These are phyloP conservation scores for Pristionchus maxplancki DNA, from an alignment of 2,888 invertebrate genomes.

Conservation along the genomic window DNA sequence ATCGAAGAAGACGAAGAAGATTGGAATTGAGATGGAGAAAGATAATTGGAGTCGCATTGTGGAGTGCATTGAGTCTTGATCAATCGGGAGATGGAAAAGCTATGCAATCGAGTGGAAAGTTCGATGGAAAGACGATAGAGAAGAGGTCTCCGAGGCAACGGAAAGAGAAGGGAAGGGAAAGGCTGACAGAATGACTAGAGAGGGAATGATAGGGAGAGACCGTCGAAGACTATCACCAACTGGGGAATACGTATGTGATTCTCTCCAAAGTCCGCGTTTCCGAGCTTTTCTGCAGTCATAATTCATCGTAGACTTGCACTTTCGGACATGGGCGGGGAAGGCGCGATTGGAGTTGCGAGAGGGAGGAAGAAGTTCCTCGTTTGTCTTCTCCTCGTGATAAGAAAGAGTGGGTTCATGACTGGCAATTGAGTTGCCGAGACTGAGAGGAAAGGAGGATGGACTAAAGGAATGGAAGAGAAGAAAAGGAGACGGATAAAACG, in stretches of 20 bases:
- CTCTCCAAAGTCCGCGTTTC: neutral
- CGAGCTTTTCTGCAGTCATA: neutral
- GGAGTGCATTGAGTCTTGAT: neutral
- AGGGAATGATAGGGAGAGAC: constrained; percentile 27
- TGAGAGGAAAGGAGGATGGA: neutral
- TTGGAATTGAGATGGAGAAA: neutral
- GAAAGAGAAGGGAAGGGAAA: constrained; percentile 19
- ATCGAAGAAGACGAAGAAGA: neutral
- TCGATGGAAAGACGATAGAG: neutral
- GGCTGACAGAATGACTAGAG: neutral
- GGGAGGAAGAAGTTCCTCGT: neutral
- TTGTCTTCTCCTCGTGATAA: neutral
- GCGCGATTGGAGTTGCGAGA: neutral
- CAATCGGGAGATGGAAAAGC: neutral
- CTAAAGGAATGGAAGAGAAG: neutral
- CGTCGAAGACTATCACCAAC: neutral
- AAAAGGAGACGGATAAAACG: neutral
- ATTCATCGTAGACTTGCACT: neutral
- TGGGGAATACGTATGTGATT: no score
- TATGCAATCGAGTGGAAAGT: constrained; percentile 34
- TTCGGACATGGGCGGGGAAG: neutral
- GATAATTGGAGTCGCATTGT: neutral
- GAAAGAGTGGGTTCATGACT: constrained; percentile 26
- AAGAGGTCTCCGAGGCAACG: neutral
- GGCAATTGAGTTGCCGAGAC: constrained; percentile 8